Base-by-base conservation (phyloP, 2,113 vertebrate genomes). In the Nipponia nippon region DNA sequence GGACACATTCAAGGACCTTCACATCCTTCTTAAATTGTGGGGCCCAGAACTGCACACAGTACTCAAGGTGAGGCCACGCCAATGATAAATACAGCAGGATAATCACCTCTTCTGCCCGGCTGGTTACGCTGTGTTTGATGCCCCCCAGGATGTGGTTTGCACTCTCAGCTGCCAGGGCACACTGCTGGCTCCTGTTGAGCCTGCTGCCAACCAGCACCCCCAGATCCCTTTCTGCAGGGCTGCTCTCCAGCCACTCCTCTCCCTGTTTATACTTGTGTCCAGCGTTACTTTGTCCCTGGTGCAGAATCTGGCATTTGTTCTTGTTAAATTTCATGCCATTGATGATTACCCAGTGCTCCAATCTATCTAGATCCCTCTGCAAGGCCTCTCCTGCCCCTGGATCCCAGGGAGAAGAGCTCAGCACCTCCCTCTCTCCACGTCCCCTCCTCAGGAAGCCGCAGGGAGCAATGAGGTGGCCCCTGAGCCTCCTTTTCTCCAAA, bases 51-150 rank as follows among this genome's bases (percentile, higher is more conserved):
- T 15, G 38, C 30, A 29, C 42, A 12, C 42, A 23, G 56, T 6
- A 18, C 8, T 49, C 26, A 4, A 6, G 58, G 46, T 38, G 44
- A 32, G 75, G 58, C n/a, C 2, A 3, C 76, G 14, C 27, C 46
- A 30, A 17, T 1, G 8, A 3, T 65, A 4, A 65, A 34, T 17
- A 14, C 16, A 36, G 3, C 7, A 2, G 26, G 20, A 16, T 9
- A 67, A 19, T 47, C 40, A 3, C 10, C 36, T 34, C 47, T 63
- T 2, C 18, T 44, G 49, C 8, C 25, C 1, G 4, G 6, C 79
- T 69, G 53, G 40, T 15, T 2, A 1, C 5, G 9, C 62, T 36
- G 40, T 30, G 34, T 26, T 32, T 8, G n/a, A 6, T 32, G 42
- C 10, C 1, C 46, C n/a, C 46, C 17, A 5, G 53, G 16, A 25